Conservation (phyloP, 2,113 vertebrate genomes). For the Panurus biarmicus region DNA sequence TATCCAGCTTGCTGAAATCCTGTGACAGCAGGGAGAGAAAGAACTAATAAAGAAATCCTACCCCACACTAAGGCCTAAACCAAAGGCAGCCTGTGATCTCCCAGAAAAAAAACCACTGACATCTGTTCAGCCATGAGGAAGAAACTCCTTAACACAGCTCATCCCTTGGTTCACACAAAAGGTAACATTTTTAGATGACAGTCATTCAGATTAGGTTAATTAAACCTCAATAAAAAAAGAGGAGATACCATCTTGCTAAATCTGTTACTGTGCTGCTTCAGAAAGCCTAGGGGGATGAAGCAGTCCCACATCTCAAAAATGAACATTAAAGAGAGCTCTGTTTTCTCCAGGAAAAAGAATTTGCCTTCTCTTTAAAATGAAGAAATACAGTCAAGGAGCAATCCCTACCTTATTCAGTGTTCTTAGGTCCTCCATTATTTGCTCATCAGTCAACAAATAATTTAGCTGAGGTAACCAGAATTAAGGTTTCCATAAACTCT, state of each 20-base stretch:
- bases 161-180: not conserved
- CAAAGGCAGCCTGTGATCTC: not conserved
- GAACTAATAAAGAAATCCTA: not conserved
- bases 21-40: not conserved
- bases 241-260: not conserved
- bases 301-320: not conserved
- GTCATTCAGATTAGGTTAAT: conserved; percentile 15
- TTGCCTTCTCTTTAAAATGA: not conserved
- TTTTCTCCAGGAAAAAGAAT: not conserved
- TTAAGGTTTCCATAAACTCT: conserved; percentile 73
- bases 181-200: not conserved
- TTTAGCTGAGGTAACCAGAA: conserved; percentile 90
- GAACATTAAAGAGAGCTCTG: not conserved
- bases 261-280: not conserved
- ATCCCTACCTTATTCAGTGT: conserved; percentile 89
- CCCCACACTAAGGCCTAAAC: not conserved
- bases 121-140: not conserved
- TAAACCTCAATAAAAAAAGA: not conserved
- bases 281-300: not conserved
- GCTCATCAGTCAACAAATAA: conserved; percentile 94
- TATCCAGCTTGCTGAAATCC: not conserved
- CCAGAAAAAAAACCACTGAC: not conserved
- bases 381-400: not conserved
- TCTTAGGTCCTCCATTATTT: conserved; percentile 97
- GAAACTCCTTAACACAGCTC: not conserved